phyloP scores from a whole-genome alignment of 2,888 invertebrate species.

The Agonopterix alstromeriana region DNA sequence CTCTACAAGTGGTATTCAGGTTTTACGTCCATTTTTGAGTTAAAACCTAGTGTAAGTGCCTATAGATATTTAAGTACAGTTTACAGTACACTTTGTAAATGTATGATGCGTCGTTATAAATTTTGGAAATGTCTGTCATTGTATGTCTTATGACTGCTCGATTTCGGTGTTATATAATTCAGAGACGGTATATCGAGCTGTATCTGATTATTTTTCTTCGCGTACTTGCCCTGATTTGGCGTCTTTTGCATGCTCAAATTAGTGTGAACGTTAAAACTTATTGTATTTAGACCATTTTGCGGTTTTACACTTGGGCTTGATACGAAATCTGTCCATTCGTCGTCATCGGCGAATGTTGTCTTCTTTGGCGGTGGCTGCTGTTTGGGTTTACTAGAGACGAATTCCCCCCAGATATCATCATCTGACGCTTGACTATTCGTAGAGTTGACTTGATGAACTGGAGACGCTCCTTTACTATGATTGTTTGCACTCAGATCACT shows the following conservation, averaged over 20 bases:
- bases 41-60: background rate
- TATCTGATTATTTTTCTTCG: slow-evolving; percentile 41
- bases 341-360: slow-evolving; percentile 49
- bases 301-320: slow-evolving; percentile 62
- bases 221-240: slow-evolving; percentile 33
- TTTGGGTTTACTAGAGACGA: slow-evolving; percentile 71
- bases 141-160: slow-evolving; percentile 43
- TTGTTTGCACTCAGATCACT: slow-evolving; percentile 44
- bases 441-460: slow-evolving; percentile 41
- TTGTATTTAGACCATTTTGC: slow-evolving; percentile 64
- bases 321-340: slow-evolving; percentile 72
- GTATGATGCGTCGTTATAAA: slow-evolving; percentile 58
- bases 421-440: slow-evolving; percentile 26
- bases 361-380: slow-evolving; percentile 38
- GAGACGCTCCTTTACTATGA: slow-evolving; percentile 50
- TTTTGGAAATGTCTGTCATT: slow-evolving; percentile 70
- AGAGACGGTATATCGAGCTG: slow-evolving; percentile 59
- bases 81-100: slow-evolving; percentile 2
- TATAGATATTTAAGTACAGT: slow-evolving; percentile 47
- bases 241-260: slow-evolving; percentile 57
- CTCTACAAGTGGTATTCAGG: too few species aligned
- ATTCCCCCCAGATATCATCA: slow-evolving; percentile 77
- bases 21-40: too few species aligned
- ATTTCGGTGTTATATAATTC: slow-evolving; percentile 67
- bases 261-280: slow-evolving; percentile 65